Evolutionary conservation across 2,888 invertebrate genomes (phyloP), one percentile per base, ranked within the genome.

Genomic region (Erebia aethiops): DNA sequence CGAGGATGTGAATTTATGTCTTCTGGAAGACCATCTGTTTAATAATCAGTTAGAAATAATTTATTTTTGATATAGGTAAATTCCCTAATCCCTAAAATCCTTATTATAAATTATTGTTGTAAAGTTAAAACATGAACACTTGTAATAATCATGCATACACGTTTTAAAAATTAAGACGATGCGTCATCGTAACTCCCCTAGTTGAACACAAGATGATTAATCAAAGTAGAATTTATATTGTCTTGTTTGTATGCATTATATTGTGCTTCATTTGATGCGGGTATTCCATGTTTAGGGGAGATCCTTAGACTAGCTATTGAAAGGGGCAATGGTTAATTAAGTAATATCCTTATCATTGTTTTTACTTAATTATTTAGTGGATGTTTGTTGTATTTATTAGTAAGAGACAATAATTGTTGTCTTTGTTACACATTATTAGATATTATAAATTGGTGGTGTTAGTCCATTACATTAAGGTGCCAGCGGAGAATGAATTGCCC

Each of bases 301-400:
- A 43, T 43, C 10, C 16, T 16, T 35, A 10, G 5, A 13, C 21
- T 26, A 7, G 57, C 26, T 26, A 7, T 26, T 56, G 4, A n/a
- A 41, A 16, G 1, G 10, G 13, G n/a, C 16, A 41, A 11, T 41
- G n/a, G 16, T 35, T 35, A 35, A 35, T 35, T 16, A 43, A n/a
- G n/a, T n/a, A n/a, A n/a, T n/a, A 11, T n/a, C 43, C 51, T 63
- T 10, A 49, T 26, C 4, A 54, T 41, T 56, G 43, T 56, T 43
- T 60, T 43, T 61, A 46, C 18, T 60, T 69, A 73, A 62, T 67
- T 73, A 60, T 52, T 69, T 41, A 66, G 61, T 68, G 70, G 46
- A 51, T 67, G 61, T 58, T 58, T 67, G 66, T 46, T 66, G 9
- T 66, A 61, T 67, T 70, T 60, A 54, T 70, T 41, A 56, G 26